Base-by-base conservation (phyloP, 2,888 invertebrate genomes). In the Drosophila testacea region DNA sequence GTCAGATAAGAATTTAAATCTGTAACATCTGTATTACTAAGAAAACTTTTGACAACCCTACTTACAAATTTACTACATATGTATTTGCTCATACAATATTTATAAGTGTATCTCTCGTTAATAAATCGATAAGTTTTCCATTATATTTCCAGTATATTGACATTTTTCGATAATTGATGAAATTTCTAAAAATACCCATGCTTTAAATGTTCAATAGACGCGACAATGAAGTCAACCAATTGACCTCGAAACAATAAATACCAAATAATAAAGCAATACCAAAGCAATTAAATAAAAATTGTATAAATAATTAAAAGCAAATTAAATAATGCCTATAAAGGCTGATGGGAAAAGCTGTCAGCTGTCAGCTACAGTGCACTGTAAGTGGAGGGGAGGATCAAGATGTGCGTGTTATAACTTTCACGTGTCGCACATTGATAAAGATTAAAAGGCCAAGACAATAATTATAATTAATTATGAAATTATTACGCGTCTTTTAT, bases 221-320 rank as follows among this genome's bases (percentile, higher is more conserved):
- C 22, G 50, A 80, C n/a, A n/a, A n/a, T n/a, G n/a, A n/a, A n/a
- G 66, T 52, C 65, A 54, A 39, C 22, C 6, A 13, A 9, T 41
- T 46, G 57, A 62, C 69, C 59, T 52, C 52, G 42, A 47, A 11
- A 46, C 56, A 34, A 47, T 38, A 62, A 67, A 77, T 36, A 39
- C 52, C 32, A 30, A 16, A 22, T 41, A 62, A 52, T 3, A 22
- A 22, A 22, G 22, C 22, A 22, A 63, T 55, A 44, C 27, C 34
- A 54, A 52, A 64, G 46, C 50, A 63, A 60, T 61, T 61, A 39
- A 41, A 48, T 41, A 63, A 41, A 51, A 66, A 69, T 34, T 54
- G 69, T 69, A 81, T 74, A 65, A 65, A 73, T 67, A 72, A 79
- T 83, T 76, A 77, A 83, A 72, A 47, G 48, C 62, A 71, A 79